Base-by-base conservation (phyloP, 1,140 invertebrate genomes). In the Aricia agestis region DNA sequence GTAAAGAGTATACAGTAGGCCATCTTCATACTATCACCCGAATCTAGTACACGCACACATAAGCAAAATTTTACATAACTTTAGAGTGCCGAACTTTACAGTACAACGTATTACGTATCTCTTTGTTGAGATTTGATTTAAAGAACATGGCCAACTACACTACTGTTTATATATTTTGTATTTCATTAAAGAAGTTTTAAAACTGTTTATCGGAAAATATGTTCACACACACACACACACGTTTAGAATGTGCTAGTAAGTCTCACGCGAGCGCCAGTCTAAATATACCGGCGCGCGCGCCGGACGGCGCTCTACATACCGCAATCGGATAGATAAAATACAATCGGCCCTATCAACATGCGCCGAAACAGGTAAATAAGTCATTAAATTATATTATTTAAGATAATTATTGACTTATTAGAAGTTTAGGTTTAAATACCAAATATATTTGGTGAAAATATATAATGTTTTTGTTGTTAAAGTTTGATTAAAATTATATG, bases 211-310 rank as follows among this genome's bases (percentile, higher is more conserved):
- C 68, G 58, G 36, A 41, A 69, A 69, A 69, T 41, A 36, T 41
- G 58, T 32, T 1, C 57, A 41, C 68, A 61, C 58, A 63, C 68
- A 61, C 58, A 63, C 68, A 69, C 31, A 45, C 0, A 19, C 41
- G 58, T 69, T 41, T 59, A 15, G 59, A 63, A 69, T 61, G 68
- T 65, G 31, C 18, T 61, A 17, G 25, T 72, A 82, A 77, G 84
- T 85, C 81, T 52, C 83, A 84, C 77, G 79, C 78, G 72, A 77
- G 78, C 82, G 79, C 84, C 89, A 88, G 84, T 91, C 89, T 89
- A 91, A 90, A 90, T 89, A 88, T 89, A 90, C 85, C 82, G 82
- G 81, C 84, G 84, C 75, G 66, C 72, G 83, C 82, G 87, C 81
- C 76, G 80, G 85, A 82, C 86, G 87, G 66, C 76, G 74, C 72